phyloP scores from a whole-genome alignment of 2,888 invertebrate genomes.

The Heteromyza rotundicornis region DNA sequence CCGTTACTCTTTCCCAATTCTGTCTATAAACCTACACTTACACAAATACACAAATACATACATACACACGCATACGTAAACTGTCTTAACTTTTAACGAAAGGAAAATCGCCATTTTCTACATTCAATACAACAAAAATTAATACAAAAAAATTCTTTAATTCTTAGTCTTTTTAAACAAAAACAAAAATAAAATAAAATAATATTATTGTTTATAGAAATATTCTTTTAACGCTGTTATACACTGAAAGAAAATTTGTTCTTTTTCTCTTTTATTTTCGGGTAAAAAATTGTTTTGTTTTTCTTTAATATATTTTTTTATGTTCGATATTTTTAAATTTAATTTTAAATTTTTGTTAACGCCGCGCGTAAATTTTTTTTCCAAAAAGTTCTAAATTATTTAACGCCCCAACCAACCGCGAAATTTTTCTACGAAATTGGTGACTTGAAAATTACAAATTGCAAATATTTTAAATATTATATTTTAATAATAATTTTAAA shows the following conservation, averaged over 20 bases:
- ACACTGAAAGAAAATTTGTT: too few relatives aligned
- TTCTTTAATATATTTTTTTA: too few relatives aligned
- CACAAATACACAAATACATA: slow-evolving; percentile 12
- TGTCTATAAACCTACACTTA: slow-evolving; percentile 28
- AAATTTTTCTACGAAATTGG: neutral
- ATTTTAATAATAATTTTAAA: too few relatives aligned
- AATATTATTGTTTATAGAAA: too few relatives aligned
- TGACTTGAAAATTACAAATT: neutral
- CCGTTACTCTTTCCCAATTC: too few relatives aligned
- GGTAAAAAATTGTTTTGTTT: too few relatives aligned
- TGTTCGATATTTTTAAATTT: too few relatives aligned
- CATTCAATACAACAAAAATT: neutral
- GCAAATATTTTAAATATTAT: neutral
- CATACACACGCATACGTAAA: slow-evolving; percentile 4
- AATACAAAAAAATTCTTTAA: neutral
- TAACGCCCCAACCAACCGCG: neutral
- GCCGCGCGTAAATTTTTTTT: neutral
- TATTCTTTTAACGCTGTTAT: too few relatives aligned
- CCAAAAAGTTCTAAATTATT: neutral
- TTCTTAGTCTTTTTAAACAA: neutral
- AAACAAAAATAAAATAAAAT: slow-evolving; percentile 1
- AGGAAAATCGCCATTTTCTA: slow-evolving; percentile 1
- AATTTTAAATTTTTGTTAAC: too few relatives aligned
- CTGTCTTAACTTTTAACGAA: neutral
- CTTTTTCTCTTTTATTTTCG: too few relatives aligned